These are phyloP conservation scores for Busseola fusca DNA, from an alignment of 2,888 invertebrate species.

Conservation along the genomic window DNA sequence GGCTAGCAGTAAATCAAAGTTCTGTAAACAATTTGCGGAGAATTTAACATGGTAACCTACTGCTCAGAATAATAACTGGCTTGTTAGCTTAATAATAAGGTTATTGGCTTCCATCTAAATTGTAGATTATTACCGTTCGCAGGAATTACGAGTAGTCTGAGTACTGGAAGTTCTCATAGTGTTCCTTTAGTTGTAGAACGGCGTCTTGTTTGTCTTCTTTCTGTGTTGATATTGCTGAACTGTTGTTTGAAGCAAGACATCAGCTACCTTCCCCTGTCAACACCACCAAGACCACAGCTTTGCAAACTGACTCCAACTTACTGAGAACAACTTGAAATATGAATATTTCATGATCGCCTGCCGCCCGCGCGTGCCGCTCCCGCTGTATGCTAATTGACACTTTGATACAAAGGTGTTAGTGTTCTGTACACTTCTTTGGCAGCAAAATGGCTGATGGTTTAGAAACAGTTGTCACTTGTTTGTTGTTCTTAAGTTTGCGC, in stretches of 20 bases:
- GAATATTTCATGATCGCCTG: slow-evolving; percentile 56
- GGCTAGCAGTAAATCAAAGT: slow-evolving; percentile 34
- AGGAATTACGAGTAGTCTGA: slow-evolving; percentile 1
- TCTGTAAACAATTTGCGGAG: slow-evolving; percentile 36
- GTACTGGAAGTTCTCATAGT: not conserved
- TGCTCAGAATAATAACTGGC: slow-evolving; percentile 4
- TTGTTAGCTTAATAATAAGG: slow-evolving; percentile 31
- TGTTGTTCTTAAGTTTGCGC: slow-evolving; percentile 10
- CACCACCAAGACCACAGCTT: not conserved
- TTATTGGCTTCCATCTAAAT: slow-evolving; percentile 7
- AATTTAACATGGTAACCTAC: slow-evolving; percentile 17
- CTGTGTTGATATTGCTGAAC: not conserved
- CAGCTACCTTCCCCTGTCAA: not conserved
- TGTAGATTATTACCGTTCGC: slow-evolving; percentile 4
- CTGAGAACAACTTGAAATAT: slow-evolving; percentile 34
- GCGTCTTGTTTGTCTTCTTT: not conserved
- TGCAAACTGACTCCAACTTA: slow-evolving; percentile 12
- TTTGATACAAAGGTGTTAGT: slow-evolving; percentile 29
- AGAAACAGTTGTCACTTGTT: slow-evolving; percentile 28
- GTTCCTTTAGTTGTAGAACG: not conserved
- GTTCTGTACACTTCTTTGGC: slow-evolving; percentile 11
- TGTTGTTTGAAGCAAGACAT: not conserved
- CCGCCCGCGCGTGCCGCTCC: slow-evolving; percentile 5
- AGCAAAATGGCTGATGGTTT: slow-evolving; percentile 18
- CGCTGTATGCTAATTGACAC: slow-evolving; percentile 50